These are phyloP conservation scores for Entomobrya proxima DNA, from an alignment of 2,888 invertebrate species.

Conservation along the genomic window DNA sequence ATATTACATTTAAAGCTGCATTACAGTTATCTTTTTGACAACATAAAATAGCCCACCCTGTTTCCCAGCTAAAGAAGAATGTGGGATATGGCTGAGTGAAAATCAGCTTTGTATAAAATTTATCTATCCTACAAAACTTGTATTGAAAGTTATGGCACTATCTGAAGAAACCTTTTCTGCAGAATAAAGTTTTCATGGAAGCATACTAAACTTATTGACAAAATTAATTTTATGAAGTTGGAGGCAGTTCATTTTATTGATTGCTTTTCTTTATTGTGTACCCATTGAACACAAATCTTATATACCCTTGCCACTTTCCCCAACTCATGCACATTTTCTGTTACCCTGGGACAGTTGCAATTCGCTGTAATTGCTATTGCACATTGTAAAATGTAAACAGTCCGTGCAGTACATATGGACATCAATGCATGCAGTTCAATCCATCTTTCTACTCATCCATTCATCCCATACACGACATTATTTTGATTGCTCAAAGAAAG, in stretches of 20 bases:
- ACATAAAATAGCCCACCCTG: conserved; percentile 25
- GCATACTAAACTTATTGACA: conserved; percentile 29
- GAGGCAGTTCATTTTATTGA: conserved; percentile 63
- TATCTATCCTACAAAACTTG: background rate
- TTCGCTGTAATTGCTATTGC: background rate
- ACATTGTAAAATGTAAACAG: too few species aligned
- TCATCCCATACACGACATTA: background rate
- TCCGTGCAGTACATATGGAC: too few species aligned
- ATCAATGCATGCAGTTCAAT: background rate
- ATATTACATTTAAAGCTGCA: too few species aligned
- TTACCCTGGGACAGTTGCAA: background rate
- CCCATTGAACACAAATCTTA: background rate
- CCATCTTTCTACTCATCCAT: background rate
- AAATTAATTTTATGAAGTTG: conserved; percentile 55
- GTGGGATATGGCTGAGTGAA: conserved; percentile 5
- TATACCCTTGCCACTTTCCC: background rate
- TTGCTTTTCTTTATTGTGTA: conserved; percentile 13
- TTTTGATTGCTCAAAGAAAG: too few species aligned
- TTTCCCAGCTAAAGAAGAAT: conserved; percentile 9
- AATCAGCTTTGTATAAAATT: background rate
- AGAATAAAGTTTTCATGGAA: background rate
- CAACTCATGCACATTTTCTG: background rate
- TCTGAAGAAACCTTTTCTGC: background rate
- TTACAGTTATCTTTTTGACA: conserved; percentile 37
- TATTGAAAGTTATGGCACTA: background rate